Base-by-base conservation (phyloP, 1,140 invertebrate species). In the Drosophila arizonae region DNA sequence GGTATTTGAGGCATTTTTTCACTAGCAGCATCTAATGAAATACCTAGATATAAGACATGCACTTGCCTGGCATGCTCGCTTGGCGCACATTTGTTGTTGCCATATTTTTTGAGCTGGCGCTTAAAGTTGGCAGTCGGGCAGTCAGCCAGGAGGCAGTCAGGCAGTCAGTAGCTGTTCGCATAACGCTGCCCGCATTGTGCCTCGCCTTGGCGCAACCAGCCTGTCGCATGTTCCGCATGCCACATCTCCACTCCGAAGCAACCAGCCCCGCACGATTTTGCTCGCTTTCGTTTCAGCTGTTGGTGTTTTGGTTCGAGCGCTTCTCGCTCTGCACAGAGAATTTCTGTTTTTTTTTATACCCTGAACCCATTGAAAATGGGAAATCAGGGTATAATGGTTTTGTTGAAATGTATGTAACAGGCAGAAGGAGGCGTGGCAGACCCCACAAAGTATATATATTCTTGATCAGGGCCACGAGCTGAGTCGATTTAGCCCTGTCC, bases 111-210 rank as follows among this genome's bases (percentile, higher is more conserved):
- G 36, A 41, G 61, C 55, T 74, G 55, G 54, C 68, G 46, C 72
- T 66, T 66, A 76, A 76, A 67, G 73, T 67, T 76, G 62, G 56
- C 51, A 58, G 64, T 66, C 70, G 45, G 69, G 10, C 70, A 28
- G 55, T 39, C 58, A 43, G 51, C 17, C 17, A 17, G 17, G 17
- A 54, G 69, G 4, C 43, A 15, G 10, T 11, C 13, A 26, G 30
- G 36, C 54, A 17, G 46, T 39, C 58, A 43, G 51, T 17, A 30
- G 60, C 46, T 65, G 52, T 30, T 48, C 54, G 50, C 57, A 15
- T 33, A 88, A 77, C 72, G 76, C 82, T 73, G 72, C 84, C 79
- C 82, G 79, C 84, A 88, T 88, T 88, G 79, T 88, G 79, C 67
- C 41, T 21, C 43, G 48, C 62, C 55, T 66, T 36, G 51, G 41